Evolutionary conservation across 2,888 invertebrate species (phyloP).

Genomic region (Punctoribates punctum): DNA sequence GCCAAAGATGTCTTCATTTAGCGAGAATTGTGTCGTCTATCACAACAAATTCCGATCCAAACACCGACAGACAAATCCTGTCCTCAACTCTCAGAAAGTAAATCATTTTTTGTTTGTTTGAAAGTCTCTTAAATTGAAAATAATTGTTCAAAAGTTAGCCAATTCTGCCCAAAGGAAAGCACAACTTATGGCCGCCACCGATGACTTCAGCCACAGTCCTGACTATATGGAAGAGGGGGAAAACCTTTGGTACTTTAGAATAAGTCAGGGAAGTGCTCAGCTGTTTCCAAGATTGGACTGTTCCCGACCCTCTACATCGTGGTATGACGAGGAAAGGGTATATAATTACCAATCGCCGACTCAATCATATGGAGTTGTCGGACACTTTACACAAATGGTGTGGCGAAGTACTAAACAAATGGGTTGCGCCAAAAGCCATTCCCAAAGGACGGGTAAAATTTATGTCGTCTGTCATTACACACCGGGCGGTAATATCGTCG

Average conservation of each 20-base stretch:
- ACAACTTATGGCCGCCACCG: constrained; percentile 33
- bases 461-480: too few species aligned
- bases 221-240: constrained; percentile 30
- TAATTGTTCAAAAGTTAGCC: constrained; percentile 5
- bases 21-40: too few species aligned
- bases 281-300: too few species aligned
- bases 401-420: constrained; percentile 29
- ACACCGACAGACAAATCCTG: too few species aligned
- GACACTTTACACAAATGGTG: constrained; percentile 39
- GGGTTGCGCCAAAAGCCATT: constrained; percentile 33
- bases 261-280: too few species aligned
- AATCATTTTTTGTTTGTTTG: too few species aligned
- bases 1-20: too few species aligned
- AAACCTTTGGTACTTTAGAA: constrained; percentile 10
- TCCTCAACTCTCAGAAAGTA: too few species aligned
- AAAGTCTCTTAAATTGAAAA: too few species aligned
- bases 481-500: too few species aligned
- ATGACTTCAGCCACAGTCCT: constrained; percentile 28
- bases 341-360: constrained; percentile 24
- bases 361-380: background rate
- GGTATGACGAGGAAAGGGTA: constrained; percentile 28
- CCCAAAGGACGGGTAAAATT: too few species aligned
- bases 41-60: too few species aligned
- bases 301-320: background rate
- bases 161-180: constrained; percentile 31